Evolutionary conservation across 1,140 invertebrate species (phyloP).

Genomic region (Cydia strobilella): DNA sequence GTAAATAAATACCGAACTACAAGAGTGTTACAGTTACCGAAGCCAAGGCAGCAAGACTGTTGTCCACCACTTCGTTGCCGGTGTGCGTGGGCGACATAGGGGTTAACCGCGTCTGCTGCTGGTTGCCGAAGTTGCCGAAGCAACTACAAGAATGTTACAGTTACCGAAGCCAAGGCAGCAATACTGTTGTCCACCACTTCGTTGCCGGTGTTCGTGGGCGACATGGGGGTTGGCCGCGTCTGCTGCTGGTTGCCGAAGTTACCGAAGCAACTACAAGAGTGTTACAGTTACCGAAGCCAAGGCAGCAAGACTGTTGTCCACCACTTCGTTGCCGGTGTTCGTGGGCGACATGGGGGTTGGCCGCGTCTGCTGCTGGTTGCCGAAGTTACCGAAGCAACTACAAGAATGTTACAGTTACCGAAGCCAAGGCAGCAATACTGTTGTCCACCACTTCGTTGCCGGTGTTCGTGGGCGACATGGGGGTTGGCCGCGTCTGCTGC

Average conservation of each 20-base stretch:
- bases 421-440: conserved; percentile 35
- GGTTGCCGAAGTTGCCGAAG: no score
- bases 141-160: no score
- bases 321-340: conserved; percentile 45
- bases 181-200: conserved; percentile 70
- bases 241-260: no score
- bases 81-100: conserved; percentile 53
- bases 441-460: no score
- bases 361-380: conserved; percentile 41
- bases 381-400: conserved; percentile 54
- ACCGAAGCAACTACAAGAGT: no score
- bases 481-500: no score
- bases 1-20: no score
- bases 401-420: conserved; percentile 43
- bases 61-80: conserved; percentile 59
- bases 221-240: conserved; percentile 44
- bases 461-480: no score
- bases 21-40: conserved; percentile 46
- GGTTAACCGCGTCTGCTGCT: no score
- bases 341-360: conserved; percentile 53
- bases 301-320: conserved; percentile 69
- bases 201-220: conserved; percentile 40
- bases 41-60: conserved; percentile 65
- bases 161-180: conserved; percentile 63
- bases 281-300: conserved; percentile 53